phyloP scores from a whole-genome alignment of 2,888 invertebrate species.

The Tubulanus polymorphus region DNA sequence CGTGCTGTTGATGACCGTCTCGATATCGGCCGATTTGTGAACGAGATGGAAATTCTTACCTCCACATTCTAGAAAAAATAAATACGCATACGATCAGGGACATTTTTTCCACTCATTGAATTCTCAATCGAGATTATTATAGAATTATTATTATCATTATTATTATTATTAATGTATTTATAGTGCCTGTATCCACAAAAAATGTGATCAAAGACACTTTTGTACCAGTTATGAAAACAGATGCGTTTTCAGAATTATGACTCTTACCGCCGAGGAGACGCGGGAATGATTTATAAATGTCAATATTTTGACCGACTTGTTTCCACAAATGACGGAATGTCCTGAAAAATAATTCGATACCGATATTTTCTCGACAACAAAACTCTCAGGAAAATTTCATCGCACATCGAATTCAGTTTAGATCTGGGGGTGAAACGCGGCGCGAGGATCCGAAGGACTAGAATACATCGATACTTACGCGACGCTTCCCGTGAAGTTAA shows the following conservation, averaged over 20 bases:
- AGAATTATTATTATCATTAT: no score
- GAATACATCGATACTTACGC: constrained; percentile 61
- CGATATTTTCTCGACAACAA: no score
- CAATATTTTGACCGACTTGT: constrained; percentile 84
- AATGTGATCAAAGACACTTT: no score
- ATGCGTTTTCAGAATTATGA: not conserved
- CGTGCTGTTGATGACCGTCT: constrained; percentile 76
- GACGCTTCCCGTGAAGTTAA: constrained; percentile 98
- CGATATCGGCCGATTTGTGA: constrained; percentile 82
- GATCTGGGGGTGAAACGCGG: not conserved
- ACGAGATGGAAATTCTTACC: constrained; percentile 99
- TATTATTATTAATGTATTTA: no score
- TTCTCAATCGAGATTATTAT: not conserved
- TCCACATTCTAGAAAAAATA: constrained; percentile 81
- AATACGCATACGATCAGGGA: no score
- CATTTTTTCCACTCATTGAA: no score
- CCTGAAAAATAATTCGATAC: constrained; percentile 56
- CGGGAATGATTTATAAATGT: constrained; percentile 82
- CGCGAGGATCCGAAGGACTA: constrained; percentile 3
- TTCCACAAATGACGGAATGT: constrained; percentile 92
- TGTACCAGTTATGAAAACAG: no score
- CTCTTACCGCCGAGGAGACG: constrained; percentile 67
- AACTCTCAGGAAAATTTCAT: no score
- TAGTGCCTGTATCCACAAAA: no score
- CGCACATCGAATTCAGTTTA: no score